Evolutionary conservation across 2,113 vertebrate species (phyloP).

Genomic region (Erythrocercus mccallii): DNA sequence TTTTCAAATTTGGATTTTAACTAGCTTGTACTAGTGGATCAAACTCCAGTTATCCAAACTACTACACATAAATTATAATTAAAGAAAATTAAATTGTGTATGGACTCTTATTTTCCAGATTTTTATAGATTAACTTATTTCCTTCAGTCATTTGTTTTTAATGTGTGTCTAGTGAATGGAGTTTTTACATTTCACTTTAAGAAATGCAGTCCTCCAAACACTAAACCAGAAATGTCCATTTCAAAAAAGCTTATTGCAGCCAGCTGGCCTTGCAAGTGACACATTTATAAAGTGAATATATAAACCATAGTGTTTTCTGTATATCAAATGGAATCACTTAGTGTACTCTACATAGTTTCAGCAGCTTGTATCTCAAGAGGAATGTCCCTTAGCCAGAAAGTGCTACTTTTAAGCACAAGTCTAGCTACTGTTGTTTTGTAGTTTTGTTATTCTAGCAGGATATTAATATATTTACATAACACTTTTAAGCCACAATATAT

Average conservation of each 20-base stretch:
- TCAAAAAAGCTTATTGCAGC: constrained; percentile 49
- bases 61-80: constrained; percentile 24
- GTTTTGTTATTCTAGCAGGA: background rate
- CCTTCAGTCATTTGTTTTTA: constrained; percentile 53
- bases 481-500: background rate
- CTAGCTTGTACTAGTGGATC: background rate
- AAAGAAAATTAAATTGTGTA: constrained; percentile 25
- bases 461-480: background rate
- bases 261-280: constrained; percentile 65
- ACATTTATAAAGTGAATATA: constrained; percentile 73
- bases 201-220: constrained; percentile 46
- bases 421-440: constrained; percentile 54
- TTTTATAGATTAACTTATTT: constrained; percentile 52
- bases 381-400: constrained; percentile 30
- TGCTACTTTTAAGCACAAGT: constrained; percentile 53
- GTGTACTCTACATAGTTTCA: constrained; percentile 29
- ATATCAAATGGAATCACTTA: constrained; percentile 74
- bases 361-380: constrained; percentile 27
- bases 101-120: background rate
- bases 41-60: background rate
- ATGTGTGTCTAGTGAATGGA: constrained; percentile 31
- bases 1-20: background rate
- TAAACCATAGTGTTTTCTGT: constrained; percentile 53
- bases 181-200: constrained; percentile 54
- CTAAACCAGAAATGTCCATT: constrained; percentile 64